Base-by-base conservation (phyloP, 2,797 vertebrate genomes). In the Ceyx erithaca region DNA sequence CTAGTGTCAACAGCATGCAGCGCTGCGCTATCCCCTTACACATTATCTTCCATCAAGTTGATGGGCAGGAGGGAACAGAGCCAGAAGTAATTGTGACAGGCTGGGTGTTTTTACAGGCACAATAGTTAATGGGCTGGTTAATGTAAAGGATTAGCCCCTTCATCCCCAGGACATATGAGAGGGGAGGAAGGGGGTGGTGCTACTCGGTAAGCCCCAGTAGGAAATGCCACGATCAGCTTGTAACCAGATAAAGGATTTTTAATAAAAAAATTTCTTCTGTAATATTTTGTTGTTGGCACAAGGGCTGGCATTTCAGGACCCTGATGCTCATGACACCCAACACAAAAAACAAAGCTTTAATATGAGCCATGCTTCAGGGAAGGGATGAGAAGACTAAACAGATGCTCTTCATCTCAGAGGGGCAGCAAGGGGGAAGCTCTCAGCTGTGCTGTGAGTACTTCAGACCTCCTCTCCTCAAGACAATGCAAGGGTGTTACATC, bases 21-120 rank as follows among this genome's bases (percentile, higher is more conserved):
- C 95, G 6, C 96, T 96, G 97, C 85, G 92, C 97, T 98, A 98
- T 99, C 98, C 98, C 92, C 43, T 99, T 98, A 98, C 98, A 98
- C 97, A 97, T 98, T 98, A 98, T 98, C 98, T 98, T 98, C 98
- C 97, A 93, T 95, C 90, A 88, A 78, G 48, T 85, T 96, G 96
- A 97, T 84, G 96, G 96, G 90, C 96, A 94, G 96, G 45, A 88
- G 93, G 90, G 96, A 95, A 70, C 83, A 52, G 73, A 54, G 95
- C 93, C 94, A 91, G 94, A 8, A 77, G 91, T 59, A 81, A 89
- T 92, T 93, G 93, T 77, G 94, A 87, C 94, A 80, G 92, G 86
- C 95, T 51, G 80, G 81, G 82, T 95, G 94, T 96, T 96, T 97
- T 96, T 93, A 94, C 90, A 96, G 90, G 92, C 95, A 80, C 89